phyloP scores from a whole-genome alignment of 2,113 vertebrate genomes.

The Oenanthe melanoleuca region DNA sequence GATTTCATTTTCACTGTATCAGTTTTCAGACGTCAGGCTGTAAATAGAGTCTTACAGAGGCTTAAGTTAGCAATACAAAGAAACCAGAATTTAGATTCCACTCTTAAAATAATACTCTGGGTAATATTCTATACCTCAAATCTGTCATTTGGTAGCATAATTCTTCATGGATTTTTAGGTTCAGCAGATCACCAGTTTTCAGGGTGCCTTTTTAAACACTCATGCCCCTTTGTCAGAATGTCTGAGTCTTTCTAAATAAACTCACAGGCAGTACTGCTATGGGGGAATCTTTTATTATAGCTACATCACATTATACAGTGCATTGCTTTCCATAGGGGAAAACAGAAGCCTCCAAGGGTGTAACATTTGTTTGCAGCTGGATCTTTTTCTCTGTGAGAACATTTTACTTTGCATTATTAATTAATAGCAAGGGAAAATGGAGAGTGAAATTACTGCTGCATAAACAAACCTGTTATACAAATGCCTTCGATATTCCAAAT shows the following conservation, averaged over 20 bases:
- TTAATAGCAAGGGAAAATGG: conserved; percentile 23
- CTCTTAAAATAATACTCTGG: neutral
- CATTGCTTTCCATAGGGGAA: neutral
- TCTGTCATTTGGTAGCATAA: neutral
- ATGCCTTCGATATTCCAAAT: neutral
- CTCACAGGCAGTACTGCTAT: neutral
- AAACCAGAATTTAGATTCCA: neutral
- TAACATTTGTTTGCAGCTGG: conserved; percentile 30
- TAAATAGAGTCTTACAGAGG: conserved; percentile 18
- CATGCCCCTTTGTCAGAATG: neutral
- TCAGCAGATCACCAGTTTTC: neutral
- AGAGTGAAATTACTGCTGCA: conserved; percentile 19
- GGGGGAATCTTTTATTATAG: neutral
- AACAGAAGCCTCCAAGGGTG: neutral
- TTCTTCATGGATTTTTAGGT: neutral
- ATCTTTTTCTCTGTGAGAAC: neutral
- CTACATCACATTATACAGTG: neutral
- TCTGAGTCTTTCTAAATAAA: neutral
- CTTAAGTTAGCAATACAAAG: neutral
- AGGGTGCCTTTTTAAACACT: neutral
- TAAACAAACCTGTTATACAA: conserved; percentile 35
- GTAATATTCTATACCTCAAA: neutral
- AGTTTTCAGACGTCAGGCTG: neutral
- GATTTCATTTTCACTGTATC: conserved; percentile 17
- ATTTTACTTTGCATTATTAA: conserved; percentile 36